Evolutionary conservation across 2,888 invertebrate genomes (phyloP).

Genomic region (Drosophila neotestacea): DNA sequence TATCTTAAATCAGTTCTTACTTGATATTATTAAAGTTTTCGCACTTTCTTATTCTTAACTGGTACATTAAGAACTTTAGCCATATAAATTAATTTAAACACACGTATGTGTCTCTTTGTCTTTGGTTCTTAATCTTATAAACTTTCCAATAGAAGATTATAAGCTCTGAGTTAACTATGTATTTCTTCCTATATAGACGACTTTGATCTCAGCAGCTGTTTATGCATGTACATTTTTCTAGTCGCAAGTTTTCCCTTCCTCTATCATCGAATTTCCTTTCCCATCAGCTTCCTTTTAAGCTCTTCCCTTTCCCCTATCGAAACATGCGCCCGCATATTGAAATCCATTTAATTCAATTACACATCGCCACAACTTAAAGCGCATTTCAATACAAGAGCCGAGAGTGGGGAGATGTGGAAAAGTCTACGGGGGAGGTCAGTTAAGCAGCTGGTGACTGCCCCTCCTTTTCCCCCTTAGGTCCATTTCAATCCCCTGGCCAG

Average conservation of each 20-base stretch:
- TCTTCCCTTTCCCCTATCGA: slow-evolving; percentile 14
- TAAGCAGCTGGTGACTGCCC: slow-evolving; percentile 54
- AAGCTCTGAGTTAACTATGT: slow-evolving; percentile 1
- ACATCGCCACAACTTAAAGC: slow-evolving; percentile 76
- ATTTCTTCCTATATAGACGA: neutral
- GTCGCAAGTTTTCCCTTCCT: neutral
- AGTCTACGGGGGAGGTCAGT: slow-evolving; percentile 27
- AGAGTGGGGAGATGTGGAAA: slow-evolving; percentile 1
- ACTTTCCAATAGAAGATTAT: neutral
- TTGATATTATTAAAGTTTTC: too few species aligned
- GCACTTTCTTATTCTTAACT: too few species aligned
- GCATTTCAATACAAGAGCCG: slow-evolving; percentile 61
- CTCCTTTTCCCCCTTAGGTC: neutral
- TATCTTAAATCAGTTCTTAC: too few species aligned
- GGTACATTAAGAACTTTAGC: too few species aligned
- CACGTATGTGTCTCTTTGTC: too few species aligned
- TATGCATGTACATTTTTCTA: slow-evolving; percentile 51
- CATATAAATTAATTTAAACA: too few species aligned
- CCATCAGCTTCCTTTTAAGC: neutral
- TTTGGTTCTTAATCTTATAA: neutral
- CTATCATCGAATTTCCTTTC: neutral
- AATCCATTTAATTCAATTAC: slow-evolving; percentile 80
- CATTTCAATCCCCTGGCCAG: slow-evolving; percentile 20
- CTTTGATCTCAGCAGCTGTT: slow-evolving; percentile 51
- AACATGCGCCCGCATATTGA: slow-evolving; percentile 80